Conservation (phyloP, 2,113 vertebrate genomes). For the Dicaeum eximium region DNA sequence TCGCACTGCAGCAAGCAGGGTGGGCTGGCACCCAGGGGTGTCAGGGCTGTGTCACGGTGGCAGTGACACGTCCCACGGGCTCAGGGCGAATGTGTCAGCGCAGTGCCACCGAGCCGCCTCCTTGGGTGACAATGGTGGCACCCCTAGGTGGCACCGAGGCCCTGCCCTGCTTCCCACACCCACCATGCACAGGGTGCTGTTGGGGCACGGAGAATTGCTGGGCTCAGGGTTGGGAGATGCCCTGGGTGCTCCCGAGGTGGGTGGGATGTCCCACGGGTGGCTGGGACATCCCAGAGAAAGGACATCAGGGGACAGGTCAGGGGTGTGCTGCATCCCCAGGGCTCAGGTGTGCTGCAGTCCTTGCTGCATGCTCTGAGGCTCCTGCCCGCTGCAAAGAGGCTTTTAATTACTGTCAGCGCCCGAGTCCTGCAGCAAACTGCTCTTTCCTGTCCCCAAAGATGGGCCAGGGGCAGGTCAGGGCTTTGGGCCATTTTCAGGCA, state of each 20-base stretch:
- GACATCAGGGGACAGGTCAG: background rate
- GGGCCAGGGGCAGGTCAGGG: background rate
- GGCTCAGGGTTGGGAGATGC: rapidly evolving
- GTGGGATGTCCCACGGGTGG: background rate
- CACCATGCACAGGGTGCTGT: rapidly evolving
- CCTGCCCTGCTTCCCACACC: background rate
- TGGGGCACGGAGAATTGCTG: background rate
- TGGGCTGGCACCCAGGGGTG: background rate
- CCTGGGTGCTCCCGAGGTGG: background rate
- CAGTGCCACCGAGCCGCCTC: rapidly evolving
- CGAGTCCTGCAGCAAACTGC: background rate
- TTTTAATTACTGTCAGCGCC: background rate
- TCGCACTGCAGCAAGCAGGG: rapidly evolving
- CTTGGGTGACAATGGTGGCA: background rate
- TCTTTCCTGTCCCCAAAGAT: background rate
- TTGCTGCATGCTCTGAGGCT: background rate
- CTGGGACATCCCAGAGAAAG: background rate
- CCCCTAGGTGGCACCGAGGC: rapidly evolving
- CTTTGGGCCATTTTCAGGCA: background rate
- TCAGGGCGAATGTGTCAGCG: background rate
- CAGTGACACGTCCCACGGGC: background rate
- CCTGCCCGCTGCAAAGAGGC: background rate
- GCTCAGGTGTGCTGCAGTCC: background rate
- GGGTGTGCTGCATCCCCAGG: background rate
- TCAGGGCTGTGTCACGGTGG: rapidly evolving